A percentile compares a stretch with the other conserved stretches of the same genome.
Evolutionary conservation across 2,888 invertebrate genomes (phyloP).

Genomic region (Dioctria linearis): DNA sequence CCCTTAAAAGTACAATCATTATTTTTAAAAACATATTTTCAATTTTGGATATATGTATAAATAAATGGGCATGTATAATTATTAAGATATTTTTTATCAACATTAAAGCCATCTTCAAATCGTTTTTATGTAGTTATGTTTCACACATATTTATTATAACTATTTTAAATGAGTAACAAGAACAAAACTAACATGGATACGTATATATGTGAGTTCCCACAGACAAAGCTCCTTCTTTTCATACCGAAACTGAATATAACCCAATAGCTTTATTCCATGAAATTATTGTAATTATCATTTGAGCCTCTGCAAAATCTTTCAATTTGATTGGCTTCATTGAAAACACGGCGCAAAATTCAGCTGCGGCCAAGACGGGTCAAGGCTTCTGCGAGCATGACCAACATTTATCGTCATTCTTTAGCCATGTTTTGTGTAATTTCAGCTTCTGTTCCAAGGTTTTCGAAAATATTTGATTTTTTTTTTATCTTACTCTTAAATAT

Average conservation of each 20-base stretch:
- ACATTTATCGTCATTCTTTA: conserved; percentile 3
- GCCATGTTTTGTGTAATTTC: background rate
- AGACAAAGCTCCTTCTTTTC: background rate
- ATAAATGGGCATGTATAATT: too few species aligned
- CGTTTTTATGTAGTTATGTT: too few species aligned
- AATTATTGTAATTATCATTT: conserved; percentile 44
- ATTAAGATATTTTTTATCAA: too few species aligned
- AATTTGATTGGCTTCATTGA: conserved; percentile 53
- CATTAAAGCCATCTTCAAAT: too few species aligned
- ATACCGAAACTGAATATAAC: conserved; percentile 2
- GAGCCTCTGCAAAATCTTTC: conserved; percentile 51
- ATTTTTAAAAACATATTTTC: too few species aligned
- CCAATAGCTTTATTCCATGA: conserved; percentile 9
- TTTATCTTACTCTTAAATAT: conserved; percentile 27
- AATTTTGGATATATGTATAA: too few species aligned
- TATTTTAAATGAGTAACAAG: too few species aligned
- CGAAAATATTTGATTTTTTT: conserved; percentile 12
- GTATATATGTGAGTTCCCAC: too few species aligned
- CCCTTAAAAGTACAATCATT: too few species aligned
- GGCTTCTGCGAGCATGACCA: conserved; percentile 22
- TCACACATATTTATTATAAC: too few species aligned
- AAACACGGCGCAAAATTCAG: background rate
- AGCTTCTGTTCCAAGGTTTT: conserved; percentile 2
- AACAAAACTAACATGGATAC: too few species aligned
- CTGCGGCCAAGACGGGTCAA: conserved; percentile 24